Evolutionary conservation across 2,113 vertebrate genomes (phyloP), one percentile per base, ranked within the genome.

Genomic region (Syngnathus scovelli): DNA sequence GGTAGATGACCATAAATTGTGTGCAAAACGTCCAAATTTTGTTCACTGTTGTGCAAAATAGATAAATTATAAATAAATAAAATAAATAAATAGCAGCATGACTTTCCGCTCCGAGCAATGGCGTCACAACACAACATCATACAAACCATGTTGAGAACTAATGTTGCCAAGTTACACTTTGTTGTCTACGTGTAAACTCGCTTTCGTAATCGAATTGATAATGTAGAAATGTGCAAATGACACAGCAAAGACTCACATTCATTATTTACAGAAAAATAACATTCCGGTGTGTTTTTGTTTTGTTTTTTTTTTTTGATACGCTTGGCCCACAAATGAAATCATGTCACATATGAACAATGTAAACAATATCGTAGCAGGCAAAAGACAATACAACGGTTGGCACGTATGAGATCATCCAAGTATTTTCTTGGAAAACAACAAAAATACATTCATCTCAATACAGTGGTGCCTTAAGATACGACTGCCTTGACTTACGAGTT

Each of bases 321-420:
- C 69, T 82, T 62, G n/a, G 58, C 77, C 70, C 58, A 72, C 38
- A 73, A 68, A 63, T 56, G 0, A 73, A 68, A 63, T 56, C 0
- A 63, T 63, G n/a, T 65, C 63, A 67, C 41, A 72, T 82, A 74
- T 84, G 21, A 48, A 48, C 79, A 83, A 85, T 85, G 86, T 87
- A 90, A 90, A 89, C 82, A 74, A 69, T 60, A 70, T 19, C 15
- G 27, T 46, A 59, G 61, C 66, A 86, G 86, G 83, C 83, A 69
- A 70, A 33, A 67, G 59, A 70, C 18, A 48, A 81, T 84, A 70
- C 67, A 66, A 84, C 87, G 82, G 84, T 93, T 94, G 93, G 94
- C 93, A 94, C 93, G 66, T 85, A 75, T 81, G 79, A 92, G 68
- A 79, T 84, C 63, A 12, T 38, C 64, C 46, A 69, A 64, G 38